Evolutionary conservation across 2,888 invertebrate genomes (phyloP), one percentile per base, ranked within the genome.

Genomic region (Ennomos quercinarius): DNA sequence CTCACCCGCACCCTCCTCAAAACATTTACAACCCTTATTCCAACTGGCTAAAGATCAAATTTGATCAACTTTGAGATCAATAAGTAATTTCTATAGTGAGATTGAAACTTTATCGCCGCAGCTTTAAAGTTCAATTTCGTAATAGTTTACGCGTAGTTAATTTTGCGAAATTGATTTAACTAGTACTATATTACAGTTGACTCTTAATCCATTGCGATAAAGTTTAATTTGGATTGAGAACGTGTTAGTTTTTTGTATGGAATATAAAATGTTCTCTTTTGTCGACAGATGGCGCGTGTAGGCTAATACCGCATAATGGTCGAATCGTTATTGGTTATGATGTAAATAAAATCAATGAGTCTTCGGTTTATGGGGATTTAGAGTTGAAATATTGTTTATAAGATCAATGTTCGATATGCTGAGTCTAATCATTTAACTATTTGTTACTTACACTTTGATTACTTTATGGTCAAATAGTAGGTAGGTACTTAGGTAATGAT

Each of bases 281-380:
- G 70, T 71, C 82, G 85, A 81, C 91, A 91, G 91, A 90, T 91
- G 91, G 89, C 83, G 85, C 66, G 70, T 77, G 71, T 71, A 73
- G 80, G 83, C 80, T 87, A 85, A 86, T 83, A 79, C 83, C 76
- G 72, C 79, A 78, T 72, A 61, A 61, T 77, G 72, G 50, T 46
- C 55, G 53, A 72, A 74, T 71, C 76, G 70, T 68, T 80, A 81
- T 81, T 74, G 76, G 76, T 82, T 84, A 79, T 79, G 77, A 77
- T 76, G 75, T 79, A 76, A 76, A 76, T 70, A 66, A 73, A 69
- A 67, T 66, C 68, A 73, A 74, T 73, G 75, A 79, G 74, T 74
- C 72, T 72, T 55, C 73, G 69, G 74, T 83, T 83, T 83, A 84
- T 76, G 77, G 77, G 78, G 55, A 55, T 58, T 63, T 55, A 38